A percentile compares a stretch with the other conserved stretches of the same genome.
phyloP scores from a whole-genome alignment of 2,797 vertebrate species.

The Gymnocypris eckloni region DNA sequence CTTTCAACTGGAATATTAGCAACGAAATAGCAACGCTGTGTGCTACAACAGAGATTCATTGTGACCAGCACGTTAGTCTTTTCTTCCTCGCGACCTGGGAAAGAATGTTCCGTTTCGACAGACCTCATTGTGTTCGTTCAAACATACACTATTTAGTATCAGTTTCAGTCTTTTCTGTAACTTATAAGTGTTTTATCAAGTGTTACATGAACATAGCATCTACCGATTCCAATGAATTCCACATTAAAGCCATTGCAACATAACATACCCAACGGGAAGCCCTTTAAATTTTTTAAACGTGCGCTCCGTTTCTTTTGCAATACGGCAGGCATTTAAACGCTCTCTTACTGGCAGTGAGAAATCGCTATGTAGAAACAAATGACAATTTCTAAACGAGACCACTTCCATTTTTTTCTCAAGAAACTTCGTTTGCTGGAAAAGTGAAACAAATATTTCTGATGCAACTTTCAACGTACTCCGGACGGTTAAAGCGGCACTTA shows the following conservation, averaged over 20 bases:
- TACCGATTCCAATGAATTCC: conserved; percentile 46
- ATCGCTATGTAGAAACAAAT: not conserved
- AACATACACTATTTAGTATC: not conserved
- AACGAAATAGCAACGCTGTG: conserved; percentile 9
- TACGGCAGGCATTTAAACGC: conserved; percentile 11
- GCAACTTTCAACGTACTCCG: not conserved
- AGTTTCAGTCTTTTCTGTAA: not conserved
- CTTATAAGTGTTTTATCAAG: not conserved
- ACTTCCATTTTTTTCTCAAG: not conserved
- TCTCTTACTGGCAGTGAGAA: not conserved
- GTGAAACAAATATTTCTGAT: conserved; percentile 21
- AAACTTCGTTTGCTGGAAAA: conserved; percentile 55
- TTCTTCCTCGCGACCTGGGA: conserved; percentile 49
- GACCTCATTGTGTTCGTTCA: not conserved
- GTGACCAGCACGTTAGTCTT: conserved; percentile 72
- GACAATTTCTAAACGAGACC: not conserved
- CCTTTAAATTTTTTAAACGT: conserved; percentile 81
- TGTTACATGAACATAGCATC: not conserved
- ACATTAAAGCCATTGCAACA: conserved; percentile 20
- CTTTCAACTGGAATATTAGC: conserved; percentile 46
- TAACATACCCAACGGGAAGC: conserved; percentile 55
- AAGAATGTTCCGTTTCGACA: conserved; percentile 53
- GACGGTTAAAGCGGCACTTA: conserved; percentile 77
- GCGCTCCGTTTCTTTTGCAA: conserved; percentile 36
- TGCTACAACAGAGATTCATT: conserved; percentile 67